These are phyloP conservation scores for Ptyas mucosa DNA, from an alignment of 2,113 vertebrate species.

Conservation along the genomic window DNA sequence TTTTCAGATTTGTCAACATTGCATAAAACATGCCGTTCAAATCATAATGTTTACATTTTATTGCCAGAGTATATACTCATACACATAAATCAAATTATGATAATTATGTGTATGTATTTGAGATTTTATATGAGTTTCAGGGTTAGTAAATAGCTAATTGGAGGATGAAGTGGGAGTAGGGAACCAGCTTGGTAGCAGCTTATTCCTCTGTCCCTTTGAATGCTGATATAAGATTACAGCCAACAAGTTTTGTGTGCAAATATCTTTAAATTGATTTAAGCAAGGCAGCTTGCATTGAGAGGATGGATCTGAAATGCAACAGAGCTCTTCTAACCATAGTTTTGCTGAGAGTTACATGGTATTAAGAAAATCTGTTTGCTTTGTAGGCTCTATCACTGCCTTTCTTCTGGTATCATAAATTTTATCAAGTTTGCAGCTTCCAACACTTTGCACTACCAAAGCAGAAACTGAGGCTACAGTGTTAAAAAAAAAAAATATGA, in stretches of 20 bases:
- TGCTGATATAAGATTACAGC: not conserved
- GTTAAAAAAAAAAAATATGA: not conserved
- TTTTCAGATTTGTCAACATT: conserved; percentile 11
- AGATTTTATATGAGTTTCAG: conserved; percentile 11
- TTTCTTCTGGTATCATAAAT: not conserved
- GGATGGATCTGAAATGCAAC: not conserved
- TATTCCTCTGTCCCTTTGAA: not conserved
- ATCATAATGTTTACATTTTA: not conserved
- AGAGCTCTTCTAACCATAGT: not conserved
- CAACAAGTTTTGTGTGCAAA: not conserved
- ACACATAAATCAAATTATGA: not conserved
- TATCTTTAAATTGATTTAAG: conserved; percentile 8
- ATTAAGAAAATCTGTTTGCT: not conserved
- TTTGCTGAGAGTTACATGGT: not conserved
- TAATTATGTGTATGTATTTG: conserved; percentile 3
- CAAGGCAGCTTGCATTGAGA: not conserved
- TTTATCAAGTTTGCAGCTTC: not conserved
- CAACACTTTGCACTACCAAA: not conserved
- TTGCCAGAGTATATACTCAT: not conserved
- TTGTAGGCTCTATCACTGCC: not conserved
- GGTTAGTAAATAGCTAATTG: conserved; percentile 13
- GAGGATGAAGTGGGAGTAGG: not conserved
- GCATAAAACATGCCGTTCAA: not conserved
- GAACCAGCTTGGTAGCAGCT: not conserved
- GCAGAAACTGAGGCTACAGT: not conserved